Conservation (phyloP, 2,113 vertebrate genomes). For the Chitala chitala region DNA sequence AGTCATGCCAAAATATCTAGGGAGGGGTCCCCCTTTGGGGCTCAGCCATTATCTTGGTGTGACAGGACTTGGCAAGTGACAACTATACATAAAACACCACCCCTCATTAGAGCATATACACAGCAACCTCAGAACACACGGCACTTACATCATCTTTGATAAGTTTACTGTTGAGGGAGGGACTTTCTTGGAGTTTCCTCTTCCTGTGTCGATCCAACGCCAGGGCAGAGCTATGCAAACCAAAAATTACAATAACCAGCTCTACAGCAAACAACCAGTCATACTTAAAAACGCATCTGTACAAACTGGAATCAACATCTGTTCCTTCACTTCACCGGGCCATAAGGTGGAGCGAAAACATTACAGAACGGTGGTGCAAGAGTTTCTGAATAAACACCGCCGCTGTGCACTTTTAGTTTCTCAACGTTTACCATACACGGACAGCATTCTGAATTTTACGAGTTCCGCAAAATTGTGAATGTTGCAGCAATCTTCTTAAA, state of each 20-base stretch:
- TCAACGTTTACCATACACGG: too few relatives aligned
- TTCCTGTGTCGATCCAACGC: slow-evolving; percentile 84
- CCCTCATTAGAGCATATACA: too few relatives aligned
- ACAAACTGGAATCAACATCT: neutral
- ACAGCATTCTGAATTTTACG: too few relatives aligned
- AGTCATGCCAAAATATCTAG: too few relatives aligned
- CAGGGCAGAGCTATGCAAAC: slow-evolving; percentile 70
- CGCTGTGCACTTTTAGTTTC: too few relatives aligned
- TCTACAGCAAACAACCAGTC: neutral
- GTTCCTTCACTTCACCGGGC: too few relatives aligned
- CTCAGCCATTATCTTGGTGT: neutral
- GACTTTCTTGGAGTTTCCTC: slow-evolving; percentile 83
- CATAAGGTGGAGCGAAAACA: too few relatives aligned
- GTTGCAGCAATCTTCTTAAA: neutral
- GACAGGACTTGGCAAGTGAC: neutral
- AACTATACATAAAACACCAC: too few relatives aligned
- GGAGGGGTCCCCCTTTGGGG: too few relatives aligned
- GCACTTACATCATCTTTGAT: slow-evolving; percentile 85
- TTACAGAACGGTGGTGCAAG: too few relatives aligned
- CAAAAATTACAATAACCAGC: slow-evolving; percentile 20
- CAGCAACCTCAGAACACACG: neutral
- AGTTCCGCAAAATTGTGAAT: too few relatives aligned
- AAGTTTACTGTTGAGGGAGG: slow-evolving; percentile 76
- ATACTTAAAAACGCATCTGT: neutral
- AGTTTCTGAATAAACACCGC: too few relatives aligned